A percentile compares a stretch with the other conserved stretches of the same genome.
phyloP scores from a whole-genome alignment of 2,113 vertebrate species.

The Eulemur macaco region DNA sequence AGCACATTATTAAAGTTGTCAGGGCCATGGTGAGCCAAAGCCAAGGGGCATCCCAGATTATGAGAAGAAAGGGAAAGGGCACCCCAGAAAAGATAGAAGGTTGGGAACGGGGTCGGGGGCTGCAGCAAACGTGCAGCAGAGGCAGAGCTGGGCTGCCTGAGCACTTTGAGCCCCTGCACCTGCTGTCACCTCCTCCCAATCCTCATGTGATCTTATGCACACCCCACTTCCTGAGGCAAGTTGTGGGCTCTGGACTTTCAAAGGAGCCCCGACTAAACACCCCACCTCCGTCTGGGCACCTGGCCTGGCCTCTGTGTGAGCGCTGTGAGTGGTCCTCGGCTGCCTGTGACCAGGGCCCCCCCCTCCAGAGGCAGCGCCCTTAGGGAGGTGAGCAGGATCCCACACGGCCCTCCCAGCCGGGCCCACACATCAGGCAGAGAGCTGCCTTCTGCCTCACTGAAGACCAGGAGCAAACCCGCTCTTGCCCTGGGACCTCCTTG shows the following conservation, averaged over 20 bases:
- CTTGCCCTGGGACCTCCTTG: background rate
- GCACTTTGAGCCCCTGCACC: background rate
- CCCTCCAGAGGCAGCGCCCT: background rate
- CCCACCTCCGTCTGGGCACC: background rate
- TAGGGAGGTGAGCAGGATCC: background rate
- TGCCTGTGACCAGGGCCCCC: background rate
- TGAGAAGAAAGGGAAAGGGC: background rate
- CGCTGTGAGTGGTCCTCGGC: background rate
- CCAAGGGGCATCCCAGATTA: background rate
- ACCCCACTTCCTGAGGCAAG: background rate
- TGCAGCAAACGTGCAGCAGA: background rate
- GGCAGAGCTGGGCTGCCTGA: background rate
- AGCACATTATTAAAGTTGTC: background rate
- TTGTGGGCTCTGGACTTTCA: background rate
- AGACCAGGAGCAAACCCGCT: background rate
- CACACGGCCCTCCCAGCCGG: background rate
- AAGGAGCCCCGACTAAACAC: background rate
- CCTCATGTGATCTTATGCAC: fast-evolving
- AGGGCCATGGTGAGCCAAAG: background rate
- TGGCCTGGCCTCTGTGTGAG: background rate
- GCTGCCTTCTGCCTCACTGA: background rate
- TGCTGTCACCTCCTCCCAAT: background rate
- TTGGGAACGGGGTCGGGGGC: background rate
- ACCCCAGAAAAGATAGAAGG: background rate
- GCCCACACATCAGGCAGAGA: background rate